Conservation (phyloP, 2,888 invertebrate genomes). For the Sepioteuthis lessoniana region DNA sequence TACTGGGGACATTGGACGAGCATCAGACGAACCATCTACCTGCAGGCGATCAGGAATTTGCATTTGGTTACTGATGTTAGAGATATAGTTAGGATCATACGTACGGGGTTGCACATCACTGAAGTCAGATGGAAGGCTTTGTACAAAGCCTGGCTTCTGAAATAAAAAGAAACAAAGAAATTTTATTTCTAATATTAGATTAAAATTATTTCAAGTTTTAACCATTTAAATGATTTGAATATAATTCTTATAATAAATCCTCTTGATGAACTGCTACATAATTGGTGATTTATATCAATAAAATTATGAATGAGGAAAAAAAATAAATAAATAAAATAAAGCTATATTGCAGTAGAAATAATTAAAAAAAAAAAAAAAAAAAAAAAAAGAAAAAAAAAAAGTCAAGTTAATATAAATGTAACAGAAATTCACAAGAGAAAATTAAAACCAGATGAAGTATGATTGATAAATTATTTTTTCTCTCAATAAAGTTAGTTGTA, state of each 20-base stretch:
- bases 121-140: constrained; percentile 68
- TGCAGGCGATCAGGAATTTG: constrained; percentile 86
- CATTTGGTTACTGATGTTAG: constrained; percentile 87
- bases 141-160: constrained; percentile 55
- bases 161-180: constrained; percentile 35
- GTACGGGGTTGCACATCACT: constrained; percentile 71
- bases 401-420: too few relatives aligned
- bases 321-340: too few relatives aligned
- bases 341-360: background rate
- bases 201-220: too few relatives aligned
- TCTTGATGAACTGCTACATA: background rate
- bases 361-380: too few relatives aligned
- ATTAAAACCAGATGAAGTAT: too few relatives aligned
- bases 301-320: background rate
- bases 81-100: constrained; percentile 84
- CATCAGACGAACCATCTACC: constrained; percentile 77
- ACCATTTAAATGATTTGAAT: too few relatives aligned
- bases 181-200: too few relatives aligned
- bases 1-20: constrained; percentile 46
- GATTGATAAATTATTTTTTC: too few relatives aligned
- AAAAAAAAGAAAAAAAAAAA: too few relatives aligned
- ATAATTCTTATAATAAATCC: background rate
- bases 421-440: too few relatives aligned
- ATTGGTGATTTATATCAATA: background rate
- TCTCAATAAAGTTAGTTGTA: too few relatives aligned